These are phyloP conservation scores for Paralichthys olivaceus DNA, from an alignment of 2,113 vertebrate species.

Conservation along the genomic window DNA sequence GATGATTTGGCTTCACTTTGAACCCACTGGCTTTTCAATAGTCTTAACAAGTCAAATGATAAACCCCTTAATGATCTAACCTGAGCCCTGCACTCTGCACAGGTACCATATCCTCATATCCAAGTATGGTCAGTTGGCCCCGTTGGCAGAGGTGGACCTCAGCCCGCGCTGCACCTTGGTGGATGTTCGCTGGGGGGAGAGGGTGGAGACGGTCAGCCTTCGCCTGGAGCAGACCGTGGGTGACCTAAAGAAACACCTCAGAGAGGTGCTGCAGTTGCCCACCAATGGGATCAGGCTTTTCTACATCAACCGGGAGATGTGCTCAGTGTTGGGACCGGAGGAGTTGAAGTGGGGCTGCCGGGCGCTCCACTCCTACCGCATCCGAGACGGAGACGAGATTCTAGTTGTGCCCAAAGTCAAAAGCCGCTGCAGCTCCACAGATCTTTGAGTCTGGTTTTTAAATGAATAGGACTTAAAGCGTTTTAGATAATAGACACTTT, in stretches of 20 bases:
- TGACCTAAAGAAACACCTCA: slow-evolving; percentile 92
- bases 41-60: too few relatives aligned
- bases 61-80: neutral
- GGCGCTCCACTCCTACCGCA: slow-evolving; percentile 92
- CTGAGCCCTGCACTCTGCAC: neutral
- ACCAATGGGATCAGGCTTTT: slow-evolving; percentile 91
- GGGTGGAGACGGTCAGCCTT: slow-evolving; percentile 89
- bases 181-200: slow-evolving; percentile 91
- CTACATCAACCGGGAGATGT: slow-evolving; percentile 90
- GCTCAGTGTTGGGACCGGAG: slow-evolving; percentile 87
- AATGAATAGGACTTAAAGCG: neutral
- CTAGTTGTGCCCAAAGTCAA: slow-evolving; percentile 90
- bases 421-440: slow-evolving; percentile 77
- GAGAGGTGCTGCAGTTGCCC: slow-evolving; percentile 88
- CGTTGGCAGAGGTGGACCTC: slow-evolving; percentile 94
- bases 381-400: slow-evolving; percentile 95
- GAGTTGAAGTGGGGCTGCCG: slow-evolving; percentile 92
- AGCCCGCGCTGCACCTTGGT: slow-evolving; percentile 89
- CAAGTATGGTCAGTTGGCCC: slow-evolving; percentile 93
- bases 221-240: slow-evolving; percentile 94
- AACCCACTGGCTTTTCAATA: too few relatives aligned
- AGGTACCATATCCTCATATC: slow-evolving; percentile 94
- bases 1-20: too few relatives aligned
- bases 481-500: slow-evolving; percentile 10
- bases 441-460: slow-evolving; percentile 36